Conservation (phyloP, 2,113 vertebrate genomes). For the Ceyx cyanopectus region DNA sequence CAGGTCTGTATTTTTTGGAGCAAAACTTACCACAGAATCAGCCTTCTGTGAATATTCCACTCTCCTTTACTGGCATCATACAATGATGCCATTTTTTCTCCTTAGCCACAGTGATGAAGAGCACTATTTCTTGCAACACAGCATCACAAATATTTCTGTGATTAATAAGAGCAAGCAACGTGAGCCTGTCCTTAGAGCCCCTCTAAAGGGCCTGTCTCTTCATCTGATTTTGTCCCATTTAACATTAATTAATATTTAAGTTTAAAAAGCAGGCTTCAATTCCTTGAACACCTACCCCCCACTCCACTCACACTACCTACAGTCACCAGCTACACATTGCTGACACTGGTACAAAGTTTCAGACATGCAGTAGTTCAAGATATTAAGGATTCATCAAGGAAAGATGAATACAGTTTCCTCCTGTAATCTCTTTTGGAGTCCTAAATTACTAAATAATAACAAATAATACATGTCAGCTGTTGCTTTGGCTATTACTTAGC, state of each 20-base stretch:
- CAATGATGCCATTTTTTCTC: background rate
- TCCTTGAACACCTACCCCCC: background rate
- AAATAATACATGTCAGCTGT: background rate
- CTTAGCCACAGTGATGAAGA: background rate
- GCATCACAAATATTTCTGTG: background rate
- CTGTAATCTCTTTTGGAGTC: background rate
- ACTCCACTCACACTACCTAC: background rate
- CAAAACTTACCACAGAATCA: background rate
- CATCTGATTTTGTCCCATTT: background rate
- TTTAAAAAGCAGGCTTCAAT: background rate
- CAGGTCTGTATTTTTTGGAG: background rate
- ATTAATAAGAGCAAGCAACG: background rate
- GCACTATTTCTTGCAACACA: background rate
- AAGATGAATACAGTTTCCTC: background rate
- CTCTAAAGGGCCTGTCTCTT: background rate
- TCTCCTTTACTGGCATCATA: background rate
- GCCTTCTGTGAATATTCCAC: background rate
- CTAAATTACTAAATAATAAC: background rate
- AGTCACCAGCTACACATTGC: background rate
- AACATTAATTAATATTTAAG: background rate
- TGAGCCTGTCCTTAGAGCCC: background rate
- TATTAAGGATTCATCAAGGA: background rate
- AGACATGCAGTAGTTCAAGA: background rate
- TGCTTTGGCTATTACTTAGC: background rate
- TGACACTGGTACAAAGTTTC: background rate